Evolutionary conservation across 2,113 vertebrate species (phyloP), one percentile per base, ranked within the genome.

Genomic region (Electrona antarctica): DNA sequence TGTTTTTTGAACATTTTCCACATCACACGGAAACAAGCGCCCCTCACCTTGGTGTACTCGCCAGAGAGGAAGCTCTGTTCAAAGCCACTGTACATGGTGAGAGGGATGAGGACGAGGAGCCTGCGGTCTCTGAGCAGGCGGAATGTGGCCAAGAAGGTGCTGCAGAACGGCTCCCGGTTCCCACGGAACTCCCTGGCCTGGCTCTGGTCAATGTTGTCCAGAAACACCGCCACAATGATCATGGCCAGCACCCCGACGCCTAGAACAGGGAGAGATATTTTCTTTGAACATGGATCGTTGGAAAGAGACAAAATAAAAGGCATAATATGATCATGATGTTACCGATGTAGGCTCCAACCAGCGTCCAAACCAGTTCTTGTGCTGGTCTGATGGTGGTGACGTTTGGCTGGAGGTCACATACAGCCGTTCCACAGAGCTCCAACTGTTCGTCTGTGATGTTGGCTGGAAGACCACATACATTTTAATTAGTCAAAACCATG

Each of bases 41-140:
- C 21, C 21, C 65, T 79, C 79, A 97, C 97, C 95, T 96, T 95
- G 65, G 96, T 98, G 90, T 95, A 99, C 79, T 99, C 98, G 4
- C 97, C 93, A 0, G 95, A 74, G 7, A 99, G 93, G 91, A 99
- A 98, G 78, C 94, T 97, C 84, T 98, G 97, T 71, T 99, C 94
- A 33, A 99, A 90, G 11, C 98, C 97, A 45, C 95, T 97, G 92
- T 96, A 99, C 91, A 96, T 90, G 6, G 97, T 98, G 88, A 99
- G 88, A 0, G 96, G 95, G 21, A 95, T 93, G 74, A 99, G 93
- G 7, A 93, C 92, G 68, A 95, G 12, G 54, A 97, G 89, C 7
- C 95, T 94, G 78, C 88, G 92, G 84, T 99, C 95, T 83, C 85
- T 82, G 64, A 97, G 87, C 0, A 96, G 95, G 50, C 66, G 67